Base-by-base conservation (phyloP, 2,888 invertebrate species). In the Dorcus parallelipipedus region DNA sequence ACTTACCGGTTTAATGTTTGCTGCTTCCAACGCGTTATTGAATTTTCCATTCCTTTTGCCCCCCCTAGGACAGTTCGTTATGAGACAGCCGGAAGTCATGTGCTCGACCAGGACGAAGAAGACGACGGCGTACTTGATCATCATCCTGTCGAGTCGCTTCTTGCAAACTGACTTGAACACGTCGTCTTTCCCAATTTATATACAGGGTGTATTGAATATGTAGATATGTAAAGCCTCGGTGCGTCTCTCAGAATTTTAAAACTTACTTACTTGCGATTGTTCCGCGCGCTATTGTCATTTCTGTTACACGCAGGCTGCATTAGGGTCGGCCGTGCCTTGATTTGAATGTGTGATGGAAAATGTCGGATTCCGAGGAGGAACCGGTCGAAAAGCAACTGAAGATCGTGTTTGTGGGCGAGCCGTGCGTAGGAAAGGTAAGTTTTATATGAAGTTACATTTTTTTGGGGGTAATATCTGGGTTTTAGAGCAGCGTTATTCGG, bases 351-450 rank as follows among this genome's bases (percentile, higher is more conserved):
- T 45, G 45, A 45, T 41, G 17, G 45, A 45, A 45, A 20, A 89
- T 89, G 89, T 86, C 87, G 57, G 86, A 88, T 76, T 83, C 83
- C 64, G 88, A 86, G 68, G 86, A 87, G 65, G 80, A 80, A 62
- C 72, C 79, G 62, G 75, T 80, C 63, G 83, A 83, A 69, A 86
- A 82, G 76, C 87, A 86, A 71, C 77, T 92, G 66, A 93, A 92
- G 80, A 83, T 93, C 69, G 87, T 90, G 49, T 79, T 94, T 63
- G 82, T 93, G 68, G 94, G 94, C 38, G 92, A 93, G 76, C 84
- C 90, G 52, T 83, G 84, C 59, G 87, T 88, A 65, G 94, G 94
- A 65, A 95, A 94, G 84, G 92, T 92, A 81, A 83, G 82, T 80
- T 51, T 38, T 38, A 14, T n/a, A 51, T 60, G 55, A 20, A 14